These are phyloP conservation scores for Pandemis cinnamomeana DNA, from an alignment of 2,888 invertebrate species.

Conservation along the genomic window DNA sequence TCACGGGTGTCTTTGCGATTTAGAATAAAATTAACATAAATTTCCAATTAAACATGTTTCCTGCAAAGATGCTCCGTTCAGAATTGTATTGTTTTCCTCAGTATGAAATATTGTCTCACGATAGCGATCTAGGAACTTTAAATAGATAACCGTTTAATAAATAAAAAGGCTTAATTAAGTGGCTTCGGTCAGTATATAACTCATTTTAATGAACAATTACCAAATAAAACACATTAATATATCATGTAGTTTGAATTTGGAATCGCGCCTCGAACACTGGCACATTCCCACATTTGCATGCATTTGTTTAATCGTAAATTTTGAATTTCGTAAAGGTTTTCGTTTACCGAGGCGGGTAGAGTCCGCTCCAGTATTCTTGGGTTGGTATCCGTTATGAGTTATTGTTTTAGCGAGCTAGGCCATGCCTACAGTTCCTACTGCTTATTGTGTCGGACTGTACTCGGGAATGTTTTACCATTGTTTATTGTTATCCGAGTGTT, in stretches of 20 bases:
- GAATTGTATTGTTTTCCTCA: conserved; percentile 35
- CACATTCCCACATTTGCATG: conserved; percentile 39
- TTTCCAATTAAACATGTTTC: conserved; percentile 39
- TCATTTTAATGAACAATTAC: conserved; percentile 43
- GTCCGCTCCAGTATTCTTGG: conserved; percentile 37
- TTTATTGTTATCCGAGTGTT: conserved; percentile 56
- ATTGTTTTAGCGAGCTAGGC: conserved; percentile 53
- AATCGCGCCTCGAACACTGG: conserved; percentile 12
- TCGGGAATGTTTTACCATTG: conserved; percentile 58
- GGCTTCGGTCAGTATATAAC: conserved; percentile 36
- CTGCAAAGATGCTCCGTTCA: conserved; percentile 35
- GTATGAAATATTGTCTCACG: conserved; percentile 39
- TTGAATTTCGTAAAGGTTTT: conserved; percentile 21
- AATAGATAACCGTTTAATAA: conserved; percentile 38
- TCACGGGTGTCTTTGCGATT: conserved; percentile 32
- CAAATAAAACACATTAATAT: conserved; percentile 23
- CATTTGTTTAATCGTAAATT: conserved; percentile 18
- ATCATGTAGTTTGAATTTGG: conserved; percentile 25
- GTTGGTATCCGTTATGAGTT: conserved; percentile 50
- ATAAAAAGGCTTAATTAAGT: conserved; percentile 42
- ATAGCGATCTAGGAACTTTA: conserved; percentile 29
- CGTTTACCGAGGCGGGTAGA: conserved; percentile 3
- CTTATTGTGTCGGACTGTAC: conserved; percentile 61
- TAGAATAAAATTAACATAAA: conserved; percentile 37
- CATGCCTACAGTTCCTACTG: conserved; percentile 61